Evolutionary conservation across 1,140 invertebrate species (phyloP), one percentile per base, ranked within the genome.

Genomic region (Papilio xuthus): DNA sequence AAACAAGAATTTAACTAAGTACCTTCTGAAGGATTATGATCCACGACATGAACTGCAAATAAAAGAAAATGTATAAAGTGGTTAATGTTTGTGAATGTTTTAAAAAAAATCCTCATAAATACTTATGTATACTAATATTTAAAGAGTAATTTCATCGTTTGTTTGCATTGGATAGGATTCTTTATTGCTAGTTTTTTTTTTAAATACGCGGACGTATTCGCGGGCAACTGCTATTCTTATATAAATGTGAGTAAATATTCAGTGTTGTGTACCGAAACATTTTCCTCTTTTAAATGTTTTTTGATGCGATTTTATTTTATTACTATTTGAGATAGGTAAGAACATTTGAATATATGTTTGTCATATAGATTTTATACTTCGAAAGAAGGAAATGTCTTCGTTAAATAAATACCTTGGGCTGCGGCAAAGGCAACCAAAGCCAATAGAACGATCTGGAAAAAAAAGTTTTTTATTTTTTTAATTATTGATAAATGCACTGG

Each of bases 1-100:
- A n/a, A 50, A 6, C 41, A 37, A 12, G 32, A 42, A 70, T 20
- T 8, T 42, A 41, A 42, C 1, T 26, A 80, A 53, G 67, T 78
- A 78, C 80, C 80, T 81, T 78, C 60, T 56, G 37, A 67, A 1
- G 80, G 77, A 42, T 81, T 76, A 42, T 76, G 50, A 56, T 81
- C 73, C 9, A 81, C 80, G 15, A 81, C 80, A 42, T 79, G 53
- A 47, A 81, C 80, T 81, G 73, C 12, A 79, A 81, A 81, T 70
- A 42, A 47, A 76, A 81, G 4, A 23, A 47, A n/a, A 42, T 78
- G 15, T 6, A 74, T 10, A 56, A 56, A 23, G n/a, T 23, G 12
- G 9, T 10, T 9, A 63, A 60, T 28, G 7, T 28, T 28, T 28
- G n/a, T 37, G 32, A 37, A 37, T 37, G 32, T 37, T n/a, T n/a